Conservation (phyloP, 2,888 invertebrate species). For the Andrena haemorrhoa region DNA sequence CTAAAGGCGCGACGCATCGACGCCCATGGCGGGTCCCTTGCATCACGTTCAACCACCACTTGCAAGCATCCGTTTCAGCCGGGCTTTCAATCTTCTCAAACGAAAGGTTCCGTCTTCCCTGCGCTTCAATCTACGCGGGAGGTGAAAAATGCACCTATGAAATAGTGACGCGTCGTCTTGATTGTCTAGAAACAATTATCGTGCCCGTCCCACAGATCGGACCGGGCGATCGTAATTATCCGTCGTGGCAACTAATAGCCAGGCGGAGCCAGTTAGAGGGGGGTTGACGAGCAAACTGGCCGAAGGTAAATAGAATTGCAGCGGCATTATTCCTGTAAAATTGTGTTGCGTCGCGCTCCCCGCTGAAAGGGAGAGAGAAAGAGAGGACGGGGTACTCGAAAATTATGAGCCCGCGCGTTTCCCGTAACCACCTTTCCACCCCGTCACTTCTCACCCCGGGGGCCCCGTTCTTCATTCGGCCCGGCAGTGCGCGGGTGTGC, state of each 20-base stretch:
- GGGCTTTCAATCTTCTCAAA: too few species aligned
- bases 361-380: background rate
- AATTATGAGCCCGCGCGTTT: slow-evolving; percentile 61
- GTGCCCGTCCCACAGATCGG: slow-evolving; percentile 3
- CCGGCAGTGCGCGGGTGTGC: slow-evolving; percentile 38
- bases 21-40: too few species aligned
- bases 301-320: slow-evolving; percentile 67
- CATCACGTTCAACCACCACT: too few species aligned
- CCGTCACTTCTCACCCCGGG: slow-evolving; percentile 47
- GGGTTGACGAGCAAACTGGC: slow-evolving; percentile 55
- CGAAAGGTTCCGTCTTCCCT: too few species aligned
- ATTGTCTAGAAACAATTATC: slow-evolving; percentile 57
- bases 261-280: slow-evolving; percentile 46
- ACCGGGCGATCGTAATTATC: slow-evolving; percentile 50
- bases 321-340: slow-evolving; percentile 60
- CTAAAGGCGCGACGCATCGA: too few species aligned
- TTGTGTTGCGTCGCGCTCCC: slow-evolving; percentile 13
- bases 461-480: slow-evolving; percentile 49
- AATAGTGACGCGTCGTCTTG: slow-evolving; percentile 28
- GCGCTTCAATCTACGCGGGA: too few species aligned
- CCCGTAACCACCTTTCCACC: slow-evolving; percentile 57
- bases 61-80: too few species aligned
- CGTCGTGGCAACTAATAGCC: slow-evolving; percentile 63
- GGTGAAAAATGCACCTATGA: background rate
- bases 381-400: slow-evolving; percentile 41